phyloP scores from a whole-genome alignment of 2,888 invertebrate species.

The Phyllotreta striolata region DNA sequence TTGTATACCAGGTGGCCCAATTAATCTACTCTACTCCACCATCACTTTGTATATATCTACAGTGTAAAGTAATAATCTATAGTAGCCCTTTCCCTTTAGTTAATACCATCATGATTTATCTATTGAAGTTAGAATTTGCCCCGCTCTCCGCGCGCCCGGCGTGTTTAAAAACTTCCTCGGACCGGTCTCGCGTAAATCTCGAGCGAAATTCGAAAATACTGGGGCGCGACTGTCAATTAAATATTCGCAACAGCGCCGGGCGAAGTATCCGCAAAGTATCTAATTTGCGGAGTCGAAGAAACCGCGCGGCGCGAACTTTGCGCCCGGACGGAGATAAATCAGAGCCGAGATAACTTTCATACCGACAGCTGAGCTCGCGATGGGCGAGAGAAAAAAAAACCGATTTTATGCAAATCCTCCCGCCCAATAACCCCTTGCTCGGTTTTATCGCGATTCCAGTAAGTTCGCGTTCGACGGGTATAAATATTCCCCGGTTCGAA shows the following conservation, averaged over 20 bases:
- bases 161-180: no score
- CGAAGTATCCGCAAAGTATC: conserved; percentile 16
- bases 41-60: no score
- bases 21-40: no score
- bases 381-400: conserved; percentile 16
- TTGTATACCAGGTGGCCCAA: no score
- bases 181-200: background rate
- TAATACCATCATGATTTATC: no score
- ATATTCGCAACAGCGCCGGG: conserved; percentile 1
- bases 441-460: conserved; percentile 23
- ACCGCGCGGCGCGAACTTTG: conserved; percentile 17
- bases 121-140: no score
- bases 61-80: no score
- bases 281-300: conserved; percentile 18
- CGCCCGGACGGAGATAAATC: conserved; percentile 26
- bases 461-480: conserved; percentile 5
- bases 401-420: conserved; percentile 22
- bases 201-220: conserved; percentile 12
- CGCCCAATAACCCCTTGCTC: conserved; percentile 22
- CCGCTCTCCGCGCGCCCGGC: no score
- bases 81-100: no score
- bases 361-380: conserved; percentile 16
- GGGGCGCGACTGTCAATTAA: conserved; percentile 11
- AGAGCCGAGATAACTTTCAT: conserved; percentile 25
- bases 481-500: no score